Conservation (phyloP, 2,797 vertebrate species). For the Gallinago stenura region DNA sequence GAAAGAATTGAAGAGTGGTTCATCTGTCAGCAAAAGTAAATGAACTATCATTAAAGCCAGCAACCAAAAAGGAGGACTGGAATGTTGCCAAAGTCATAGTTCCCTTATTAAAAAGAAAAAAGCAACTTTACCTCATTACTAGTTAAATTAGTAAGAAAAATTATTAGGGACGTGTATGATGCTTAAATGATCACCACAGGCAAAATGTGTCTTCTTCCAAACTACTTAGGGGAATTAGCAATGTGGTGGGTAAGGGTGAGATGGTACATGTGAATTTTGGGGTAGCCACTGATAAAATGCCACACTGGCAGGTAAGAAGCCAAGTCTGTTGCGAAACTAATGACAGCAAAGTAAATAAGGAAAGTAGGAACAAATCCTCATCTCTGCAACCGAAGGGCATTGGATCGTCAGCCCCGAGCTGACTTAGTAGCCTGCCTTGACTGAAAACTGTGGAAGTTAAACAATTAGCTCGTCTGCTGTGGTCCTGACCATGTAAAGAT, state of each 20-base stretch:
- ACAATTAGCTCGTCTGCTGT: background rate
- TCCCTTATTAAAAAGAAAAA: constrained; percentile 13
- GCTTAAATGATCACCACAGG: constrained; percentile 5
- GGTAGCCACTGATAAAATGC: background rate
- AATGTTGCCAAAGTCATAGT: background rate
- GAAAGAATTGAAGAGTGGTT: background rate
- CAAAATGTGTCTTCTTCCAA: constrained; percentile 10
- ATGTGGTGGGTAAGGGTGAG: background rate
- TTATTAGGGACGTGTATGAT: background rate
- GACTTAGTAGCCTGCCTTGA: background rate
- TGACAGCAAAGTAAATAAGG: constrained; percentile 23
- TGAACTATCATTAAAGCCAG: background rate
- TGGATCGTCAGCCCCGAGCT: background rate
- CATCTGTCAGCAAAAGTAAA: background rate
- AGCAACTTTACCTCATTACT: background rate
- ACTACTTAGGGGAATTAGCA: background rate
- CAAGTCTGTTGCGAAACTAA: background rate
- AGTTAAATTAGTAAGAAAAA: constrained; percentile 42
- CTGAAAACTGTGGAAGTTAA: background rate
- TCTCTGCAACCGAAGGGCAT: background rate
- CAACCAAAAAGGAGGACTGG: background rate
- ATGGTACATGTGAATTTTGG: background rate
- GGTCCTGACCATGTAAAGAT: background rate
- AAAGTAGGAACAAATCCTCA: background rate
- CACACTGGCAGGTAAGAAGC: background rate